Conservation (phyloP, 2,113 vertebrate genomes). For the Callipepla californica region DNA sequence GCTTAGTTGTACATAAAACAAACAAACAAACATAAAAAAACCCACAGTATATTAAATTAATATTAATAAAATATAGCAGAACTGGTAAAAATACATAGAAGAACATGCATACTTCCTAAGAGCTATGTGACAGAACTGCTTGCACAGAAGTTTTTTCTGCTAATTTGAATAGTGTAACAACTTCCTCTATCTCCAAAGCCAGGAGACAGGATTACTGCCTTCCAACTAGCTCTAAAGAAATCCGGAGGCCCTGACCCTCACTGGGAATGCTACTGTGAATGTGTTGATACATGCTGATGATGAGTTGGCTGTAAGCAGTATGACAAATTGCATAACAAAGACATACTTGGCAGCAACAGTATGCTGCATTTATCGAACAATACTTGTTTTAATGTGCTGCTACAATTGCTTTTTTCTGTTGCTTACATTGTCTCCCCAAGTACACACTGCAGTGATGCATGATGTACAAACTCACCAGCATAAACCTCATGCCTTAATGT, state of each 20-base stretch:
- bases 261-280: slow-evolving; percentile 5
- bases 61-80: not conserved
- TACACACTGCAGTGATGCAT: not conserved
- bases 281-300: not conserved
- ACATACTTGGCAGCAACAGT: slow-evolving; percentile 15
- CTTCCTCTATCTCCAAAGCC: not conserved
- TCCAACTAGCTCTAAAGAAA: not conserved
- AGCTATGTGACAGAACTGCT: not conserved
- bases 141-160: not conserved
- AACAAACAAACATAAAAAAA: not conserved
- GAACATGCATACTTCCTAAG: not conserved
- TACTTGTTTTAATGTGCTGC: not conserved
- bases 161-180: not conserved
- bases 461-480: not conserved
- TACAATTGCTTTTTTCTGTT: not conserved
- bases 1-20: not conserved
- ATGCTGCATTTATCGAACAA: not conserved
- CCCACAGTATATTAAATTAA: not conserved
- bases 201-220: not conserved
- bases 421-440: not conserved
- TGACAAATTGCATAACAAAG: slow-evolving; percentile 49
- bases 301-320: slow-evolving; percentile 2
- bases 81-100: not conserved
- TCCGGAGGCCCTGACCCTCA: slow-evolving; percentile 18
- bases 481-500: accelerated